These are phyloP conservation scores for Tortricodes alternella DNA, from an alignment of 2,888 invertebrate species.

Conservation along the genomic window DNA sequence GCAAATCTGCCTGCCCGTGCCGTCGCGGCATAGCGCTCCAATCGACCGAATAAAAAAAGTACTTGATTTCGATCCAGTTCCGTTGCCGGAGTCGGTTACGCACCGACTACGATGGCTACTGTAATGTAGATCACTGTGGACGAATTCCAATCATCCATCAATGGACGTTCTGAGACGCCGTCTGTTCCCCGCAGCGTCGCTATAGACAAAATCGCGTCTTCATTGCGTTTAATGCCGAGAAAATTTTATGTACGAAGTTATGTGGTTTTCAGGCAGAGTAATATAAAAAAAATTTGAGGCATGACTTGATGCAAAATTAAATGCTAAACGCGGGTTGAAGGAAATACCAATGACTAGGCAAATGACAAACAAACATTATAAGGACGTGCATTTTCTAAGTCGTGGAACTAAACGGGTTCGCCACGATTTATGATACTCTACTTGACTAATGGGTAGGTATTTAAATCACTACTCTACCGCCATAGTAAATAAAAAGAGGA, in stretches of 20 bases:
- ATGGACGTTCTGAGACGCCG: slow-evolving; percentile 9
- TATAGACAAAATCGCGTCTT: neutral
- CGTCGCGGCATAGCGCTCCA: slow-evolving; percentile 54
- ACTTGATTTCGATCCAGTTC: slow-evolving; percentile 54
- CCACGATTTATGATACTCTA: too few species aligned
- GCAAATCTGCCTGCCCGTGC: slow-evolving; percentile 60
- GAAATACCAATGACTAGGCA: slow-evolving; percentile 1
- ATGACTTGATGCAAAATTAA: slow-evolving; percentile 17
- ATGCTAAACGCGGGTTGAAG: neutral
- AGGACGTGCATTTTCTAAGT: neutral
- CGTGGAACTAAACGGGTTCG: too few species aligned
- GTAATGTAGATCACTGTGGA: slow-evolving; percentile 34
- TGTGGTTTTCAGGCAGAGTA: neutral
- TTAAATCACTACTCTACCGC: too few species aligned
- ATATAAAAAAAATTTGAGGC: slow-evolving; percentile 21
- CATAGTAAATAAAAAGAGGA: too few species aligned
- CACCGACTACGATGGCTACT: slow-evolving; percentile 36
- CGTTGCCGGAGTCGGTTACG: slow-evolving; percentile 38
- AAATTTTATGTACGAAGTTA: too few species aligned
- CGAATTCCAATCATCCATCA: slow-evolving; percentile 19
- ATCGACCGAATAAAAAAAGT: slow-evolving; percentile 50
- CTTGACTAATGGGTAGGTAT: neutral
- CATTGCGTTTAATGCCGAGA: too few species aligned
- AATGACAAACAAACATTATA: neutral
- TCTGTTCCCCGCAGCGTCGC: slow-evolving; percentile 2